Percentiles rank a stretch among this genome's conserved stretches.
Conservation (phyloP, 2,113 vertebrate genomes). For the Ptychochromis oligacanthus region DNA sequence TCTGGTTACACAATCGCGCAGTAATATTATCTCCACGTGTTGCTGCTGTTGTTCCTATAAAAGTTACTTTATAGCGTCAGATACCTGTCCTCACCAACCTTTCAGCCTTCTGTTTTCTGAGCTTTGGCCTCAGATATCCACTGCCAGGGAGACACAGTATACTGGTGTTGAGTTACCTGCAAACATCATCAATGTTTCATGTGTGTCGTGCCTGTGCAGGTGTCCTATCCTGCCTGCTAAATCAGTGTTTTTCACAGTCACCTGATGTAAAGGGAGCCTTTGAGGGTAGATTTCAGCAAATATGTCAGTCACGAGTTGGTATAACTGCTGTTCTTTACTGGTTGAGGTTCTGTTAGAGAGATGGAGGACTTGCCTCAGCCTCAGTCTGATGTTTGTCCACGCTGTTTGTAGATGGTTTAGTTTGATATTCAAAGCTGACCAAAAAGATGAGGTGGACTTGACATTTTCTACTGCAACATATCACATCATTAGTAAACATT, state of each 20-base stretch:
- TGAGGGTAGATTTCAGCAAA: neutral
- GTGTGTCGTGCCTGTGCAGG: conserved; percentile 24
- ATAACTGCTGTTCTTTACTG: neutral
- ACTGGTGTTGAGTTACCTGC: conserved; percentile 55
- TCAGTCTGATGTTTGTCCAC: too few species aligned
- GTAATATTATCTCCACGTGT: neutral
- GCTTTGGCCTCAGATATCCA: conserved; percentile 15
- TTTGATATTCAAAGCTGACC: too few species aligned
- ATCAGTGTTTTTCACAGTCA: conserved; percentile 33
- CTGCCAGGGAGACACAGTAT: neutral
- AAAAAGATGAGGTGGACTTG: too few species aligned
- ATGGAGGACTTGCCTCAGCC: too few species aligned
- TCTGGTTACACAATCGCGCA: conserved; percentile 13
- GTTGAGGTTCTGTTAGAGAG: neutral
- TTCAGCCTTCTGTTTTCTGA: neutral
- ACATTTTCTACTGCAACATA: too few species aligned
- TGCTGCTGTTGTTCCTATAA: neutral
- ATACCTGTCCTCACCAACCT: conserved; percentile 3
- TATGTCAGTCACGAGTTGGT: neutral
- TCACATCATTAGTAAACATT: neutral
- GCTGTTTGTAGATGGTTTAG: too few species aligned
- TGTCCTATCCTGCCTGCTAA: conserved; percentile 6
- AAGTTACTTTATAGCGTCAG: neutral
- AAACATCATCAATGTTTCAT: conserved; percentile 60
- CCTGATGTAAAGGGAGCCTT: neutral